Base-by-base conservation (phyloP, 2,888 invertebrate species). In the Apamea epomidion region DNA sequence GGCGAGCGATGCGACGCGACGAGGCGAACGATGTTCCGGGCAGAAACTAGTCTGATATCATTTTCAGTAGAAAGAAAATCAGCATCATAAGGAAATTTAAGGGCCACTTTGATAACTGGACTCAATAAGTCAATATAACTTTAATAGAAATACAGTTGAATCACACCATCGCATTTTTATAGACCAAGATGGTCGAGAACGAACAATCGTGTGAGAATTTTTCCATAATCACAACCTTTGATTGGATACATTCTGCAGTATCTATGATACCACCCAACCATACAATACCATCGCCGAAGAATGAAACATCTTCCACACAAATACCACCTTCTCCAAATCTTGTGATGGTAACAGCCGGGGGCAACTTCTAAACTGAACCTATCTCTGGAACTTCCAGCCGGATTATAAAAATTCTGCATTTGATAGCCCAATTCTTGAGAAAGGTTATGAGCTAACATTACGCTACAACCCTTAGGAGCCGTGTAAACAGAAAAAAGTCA, bases 131-230 rank as follows among this genome's bases (percentile, higher is more conserved):
- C 16, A 54, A 65, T 45, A n/a, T n/a, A 10, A 67, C n/a, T 32
- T 45, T 6, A 21, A 48, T 67, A 25, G 18, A 21, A 69, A 79
- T 64, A n/a, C 16, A 71, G 12, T 45, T 5, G 6, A 16, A 51
- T 60, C 42, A 29, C 21, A 21, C 7, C 42, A 42, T 42, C 7
- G 37, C 37, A 42, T 81, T 21, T n/a, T 1, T 45, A 42, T 29
- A 68, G 16, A 76, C 8, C n/a, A 37, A 37, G 37, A 3, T 37
- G 37, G 48, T 32, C 7, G 37, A 67, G 16, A 37, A 54, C 14
- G 4, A 71, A 82, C 14, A 45, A 76, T 45, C 6, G 29, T 72
- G 58, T 10, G 37, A 6, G 32, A 60, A 1, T 76, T 67, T 83
- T 70, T 54, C 42, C 42, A 82, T 32, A 45, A 16, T 51, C n/a